Conservation (phyloP, 2,888 invertebrate species). For the Diarsia dahlii region DNA sequence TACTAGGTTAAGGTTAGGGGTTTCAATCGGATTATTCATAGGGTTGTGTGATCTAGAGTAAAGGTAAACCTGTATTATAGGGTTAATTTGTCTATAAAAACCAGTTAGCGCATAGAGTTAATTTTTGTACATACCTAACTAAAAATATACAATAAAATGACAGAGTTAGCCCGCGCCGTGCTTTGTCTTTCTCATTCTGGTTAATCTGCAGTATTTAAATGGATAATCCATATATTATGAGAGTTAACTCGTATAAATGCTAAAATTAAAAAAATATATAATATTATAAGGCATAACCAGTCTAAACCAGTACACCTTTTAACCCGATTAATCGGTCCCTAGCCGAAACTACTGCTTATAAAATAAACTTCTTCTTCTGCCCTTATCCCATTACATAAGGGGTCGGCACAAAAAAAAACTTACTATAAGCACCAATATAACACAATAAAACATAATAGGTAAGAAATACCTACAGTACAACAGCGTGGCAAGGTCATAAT, state of each 20-base stretch:
- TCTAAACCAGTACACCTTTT: neutral
- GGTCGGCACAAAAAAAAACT: too few species aligned
- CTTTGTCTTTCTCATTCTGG: neutral
- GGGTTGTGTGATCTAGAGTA: too few species aligned
- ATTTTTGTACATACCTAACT: neutral
- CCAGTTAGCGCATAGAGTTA: neutral
- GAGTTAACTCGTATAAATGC: neutral
- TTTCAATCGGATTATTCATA: neutral
- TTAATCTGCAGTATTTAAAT: neutral
- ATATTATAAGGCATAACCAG: too few species aligned
- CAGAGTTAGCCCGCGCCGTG: neutral
- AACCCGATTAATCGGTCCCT: neutral
- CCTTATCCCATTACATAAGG: too few species aligned
- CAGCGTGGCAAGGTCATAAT: conserved; percentile 13
- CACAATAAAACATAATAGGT: conserved; percentile 4
- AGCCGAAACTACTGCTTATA: neutral
- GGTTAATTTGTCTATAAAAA: neutral
- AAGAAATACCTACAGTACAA: neutral
- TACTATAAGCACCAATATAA: neutral
- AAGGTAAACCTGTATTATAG: neutral
- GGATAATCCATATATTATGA: neutral
- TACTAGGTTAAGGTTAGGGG: too few species aligned
- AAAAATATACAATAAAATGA: neutral
- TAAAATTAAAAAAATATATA: too few species aligned
- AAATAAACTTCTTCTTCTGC: neutral